Conservation (phyloP, 1,140 invertebrate species). For the Cheumatopsyche charites region DNA sequence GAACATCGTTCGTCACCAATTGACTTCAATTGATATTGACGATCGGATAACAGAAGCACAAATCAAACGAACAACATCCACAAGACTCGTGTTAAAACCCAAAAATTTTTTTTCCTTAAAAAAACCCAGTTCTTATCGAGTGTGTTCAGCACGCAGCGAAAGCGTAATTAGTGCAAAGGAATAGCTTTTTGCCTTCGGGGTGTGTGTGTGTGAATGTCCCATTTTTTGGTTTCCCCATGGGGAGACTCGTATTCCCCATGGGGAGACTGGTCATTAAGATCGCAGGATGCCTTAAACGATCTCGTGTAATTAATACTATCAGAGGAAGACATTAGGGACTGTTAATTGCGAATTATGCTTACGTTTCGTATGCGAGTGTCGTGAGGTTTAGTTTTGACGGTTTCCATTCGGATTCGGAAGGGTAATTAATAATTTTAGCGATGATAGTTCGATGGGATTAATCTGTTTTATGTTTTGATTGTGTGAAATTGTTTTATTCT, state of each 20-base stretch:
- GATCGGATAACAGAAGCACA: not conserved
- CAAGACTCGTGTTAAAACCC: not conserved
- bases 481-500: too few species aligned
- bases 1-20: constrained; percentile 4
- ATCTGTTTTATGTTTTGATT: too few species aligned
- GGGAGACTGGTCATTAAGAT: constrained; percentile 15
- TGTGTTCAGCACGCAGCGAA: constrained; percentile 10
- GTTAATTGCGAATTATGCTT: constrained; percentile 7
- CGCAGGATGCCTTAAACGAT: constrained; percentile 19
- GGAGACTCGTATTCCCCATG: too few species aligned
- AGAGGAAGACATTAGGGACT: constrained; percentile 15
- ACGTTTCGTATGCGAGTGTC: not conserved
- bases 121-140: not conserved
- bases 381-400: not conserved
- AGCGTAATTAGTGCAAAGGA: constrained; percentile 16
- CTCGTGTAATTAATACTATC: constrained; percentile 22
- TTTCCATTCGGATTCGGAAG: too few species aligned
- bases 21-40: constrained; percentile 14
- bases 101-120: not conserved
- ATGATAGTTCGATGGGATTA: too few species aligned
- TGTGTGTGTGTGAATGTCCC: not conserved
- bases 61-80: not conserved
- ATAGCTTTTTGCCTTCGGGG: not conserved
- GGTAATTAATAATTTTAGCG: too few species aligned
- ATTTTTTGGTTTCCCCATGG: not conserved